Percentiles rank a stretch among this genome's conserved stretches.
These are phyloP conservation scores for Apocheima hispidaria DNA, from an alignment of 2,888 invertebrate genomes.

Conservation along the genomic window DNA sequence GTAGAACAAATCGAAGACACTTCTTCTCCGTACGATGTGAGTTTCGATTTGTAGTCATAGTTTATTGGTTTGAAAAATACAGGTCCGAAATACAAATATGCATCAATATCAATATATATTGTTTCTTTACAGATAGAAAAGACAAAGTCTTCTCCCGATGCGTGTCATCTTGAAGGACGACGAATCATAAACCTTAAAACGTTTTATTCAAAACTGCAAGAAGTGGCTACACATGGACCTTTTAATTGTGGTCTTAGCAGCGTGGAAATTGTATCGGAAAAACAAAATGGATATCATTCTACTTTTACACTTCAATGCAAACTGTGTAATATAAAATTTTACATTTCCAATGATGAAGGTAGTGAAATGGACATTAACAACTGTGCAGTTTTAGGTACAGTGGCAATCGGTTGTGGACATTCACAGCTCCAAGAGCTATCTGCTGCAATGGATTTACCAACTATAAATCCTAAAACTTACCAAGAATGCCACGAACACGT, in stretches of 20 bases:
- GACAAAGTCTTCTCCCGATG: neutral
- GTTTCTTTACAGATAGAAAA: conserved; percentile 1
- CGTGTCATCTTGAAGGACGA: neutral
- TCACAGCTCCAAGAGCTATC: conserved; percentile 33
- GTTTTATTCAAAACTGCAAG: neutral
- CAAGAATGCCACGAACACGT: neutral
- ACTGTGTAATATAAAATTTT: conserved; percentile 1
- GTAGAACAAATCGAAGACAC: neutral
- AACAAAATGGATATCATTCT: neutral
- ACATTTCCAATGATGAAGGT: neutral
- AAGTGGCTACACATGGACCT: neutral
- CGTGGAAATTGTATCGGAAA: neutral
- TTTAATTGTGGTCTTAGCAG: neutral
- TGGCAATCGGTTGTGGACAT: conserved; percentile 27
- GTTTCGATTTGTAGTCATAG: neutral
- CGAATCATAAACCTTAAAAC: neutral
- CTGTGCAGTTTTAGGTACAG: neutral
- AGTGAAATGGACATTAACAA: neutral
- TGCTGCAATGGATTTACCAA: neutral
- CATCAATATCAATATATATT: no score
- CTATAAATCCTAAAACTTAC: neutral
- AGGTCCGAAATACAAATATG: neutral
- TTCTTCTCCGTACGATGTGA: neutral
- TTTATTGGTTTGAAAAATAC: no score
- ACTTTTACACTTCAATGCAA: neutral